Conservation (phyloP, 2,797 vertebrate species). For the Sebastes alutus region DNA sequence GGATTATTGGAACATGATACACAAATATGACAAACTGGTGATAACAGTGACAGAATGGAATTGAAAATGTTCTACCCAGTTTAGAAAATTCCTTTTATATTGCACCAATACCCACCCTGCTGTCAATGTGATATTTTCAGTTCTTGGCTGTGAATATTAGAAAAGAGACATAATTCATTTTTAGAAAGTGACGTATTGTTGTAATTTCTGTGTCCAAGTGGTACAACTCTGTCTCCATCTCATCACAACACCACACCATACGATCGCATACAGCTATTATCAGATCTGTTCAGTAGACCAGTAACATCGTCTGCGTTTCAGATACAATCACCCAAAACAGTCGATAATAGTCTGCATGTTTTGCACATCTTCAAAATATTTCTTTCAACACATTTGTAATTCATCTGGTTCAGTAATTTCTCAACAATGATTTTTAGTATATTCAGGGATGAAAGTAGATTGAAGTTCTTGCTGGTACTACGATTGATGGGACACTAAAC, state of each 20-base stretch:
- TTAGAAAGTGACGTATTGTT: slow-evolving; percentile 19
- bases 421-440: background rate
- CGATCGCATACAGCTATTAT: background rate
- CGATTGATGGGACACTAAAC: no score
- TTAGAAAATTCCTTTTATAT: slow-evolving; percentile 61
- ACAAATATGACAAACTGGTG: slow-evolving; percentile 72
- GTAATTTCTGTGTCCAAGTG: slow-evolving; percentile 21
- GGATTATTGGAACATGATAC: slow-evolving; percentile 71
- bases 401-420: background rate
- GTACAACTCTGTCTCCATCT: background rate
- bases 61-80: slow-evolving; percentile 66
- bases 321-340: background rate
- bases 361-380: background rate
- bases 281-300: background rate
- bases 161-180: slow-evolving; percentile 19
- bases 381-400: background rate
- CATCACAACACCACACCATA: background rate
- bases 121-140: slow-evolving; percentile 60
- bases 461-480: no score
- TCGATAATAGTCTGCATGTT: background rate
- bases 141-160: slow-evolving; percentile 30
- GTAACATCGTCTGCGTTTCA: background rate
- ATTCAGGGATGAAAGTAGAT: no score
- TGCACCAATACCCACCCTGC: slow-evolving; percentile 44
- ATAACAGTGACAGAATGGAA: slow-evolving; percentile 72